Base-by-base conservation (phyloP, 2,113 vertebrate genomes). In the Maylandia zebra region DNA sequence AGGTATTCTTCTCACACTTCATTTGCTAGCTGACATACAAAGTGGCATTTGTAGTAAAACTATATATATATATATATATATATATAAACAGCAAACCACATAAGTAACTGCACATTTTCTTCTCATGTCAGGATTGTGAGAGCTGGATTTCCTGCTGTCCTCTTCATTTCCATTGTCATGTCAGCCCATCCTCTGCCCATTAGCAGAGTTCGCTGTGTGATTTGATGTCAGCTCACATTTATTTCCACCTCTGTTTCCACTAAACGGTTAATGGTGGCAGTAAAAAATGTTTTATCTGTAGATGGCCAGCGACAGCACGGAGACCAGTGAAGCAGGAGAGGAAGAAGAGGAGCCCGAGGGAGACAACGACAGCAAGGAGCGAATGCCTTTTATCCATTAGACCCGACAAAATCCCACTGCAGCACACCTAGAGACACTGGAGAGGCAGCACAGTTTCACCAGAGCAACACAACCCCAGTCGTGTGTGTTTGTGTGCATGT, bases 301-400 rank as follows among this genome's bases (percentile, higher is more conserved):
- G 99, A 99, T 99, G 99, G 99, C 99, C 93, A 99, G 97, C 0
- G 99, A 99, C 96, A 99, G 99, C 95, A 99, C 99, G 1, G 99
- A 99, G 97, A 99, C 98, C 5, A 99, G 99, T 1, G 99, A 99
- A 91, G 98, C 99, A 0, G 98, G 98, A 1, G 99, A 99, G 86
- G 99, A 99, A 81, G 99, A 99, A 13, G 99, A 99, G 91, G 99
- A 99, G 93, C 98, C 99, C 0, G 99, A 99, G 91, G 98, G 97
- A 1, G 98, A 99, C 94, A 96, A 97, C 0, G 99, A 99, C 91
- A 99, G 98, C 92, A 99, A 99, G 95, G 99, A 99, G 94, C 96
- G 98, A 85, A 99, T 98, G 96, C 99, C 99, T 27, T 99, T 99
- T 91, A 99, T 99, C 96, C 98, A 99, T 96, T 99, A 98, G 95